Evolutionary conservation across 2,888 invertebrate species (phyloP).

Genomic region (Matsumyia berberina): DNA sequence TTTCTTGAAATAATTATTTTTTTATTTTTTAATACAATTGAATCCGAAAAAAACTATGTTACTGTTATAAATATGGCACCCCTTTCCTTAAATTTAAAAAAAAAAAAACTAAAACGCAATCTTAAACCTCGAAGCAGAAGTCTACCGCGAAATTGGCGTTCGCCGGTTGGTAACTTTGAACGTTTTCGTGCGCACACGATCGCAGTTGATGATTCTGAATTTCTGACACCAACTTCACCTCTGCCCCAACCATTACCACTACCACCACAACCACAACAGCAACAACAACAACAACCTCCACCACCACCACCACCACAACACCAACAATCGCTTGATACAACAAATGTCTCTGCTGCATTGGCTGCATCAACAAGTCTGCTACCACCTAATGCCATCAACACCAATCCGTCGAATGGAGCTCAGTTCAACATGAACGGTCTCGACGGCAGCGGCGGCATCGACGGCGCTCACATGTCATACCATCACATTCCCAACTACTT

Average conservation of each 20-base stretch:
- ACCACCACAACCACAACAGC: conserved; percentile 59
- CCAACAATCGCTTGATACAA: conserved; percentile 74
- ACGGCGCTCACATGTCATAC: conserved; percentile 66
- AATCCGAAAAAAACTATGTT: conserved; percentile 40
- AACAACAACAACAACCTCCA: conserved; percentile 63
- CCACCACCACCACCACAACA: conserved; percentile 72
- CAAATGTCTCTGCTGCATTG: conserved; percentile 81
- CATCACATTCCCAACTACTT: conserved; percentile 78
- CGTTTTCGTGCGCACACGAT: conserved; percentile 83
- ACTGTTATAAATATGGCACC: conserved; percentile 56
- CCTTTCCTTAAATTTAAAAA: conserved; percentile 25
- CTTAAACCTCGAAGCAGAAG: conserved; percentile 78
- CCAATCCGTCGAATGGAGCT: conserved; percentile 81
- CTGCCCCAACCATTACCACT: conserved; percentile 69
- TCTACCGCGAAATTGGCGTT: conserved; percentile 83
- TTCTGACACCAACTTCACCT: conserved; percentile 77
- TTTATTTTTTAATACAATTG: conserved; percentile 32
- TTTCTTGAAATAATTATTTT: conserved; percentile 38
- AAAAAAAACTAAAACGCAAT: conserved; percentile 12
- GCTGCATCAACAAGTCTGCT: conserved; percentile 79
- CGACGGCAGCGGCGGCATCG: conserved; percentile 60
- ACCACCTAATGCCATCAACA: conserved; percentile 71
- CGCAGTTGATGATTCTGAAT: conserved; percentile 83
- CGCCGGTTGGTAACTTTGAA: conserved; percentile 81
- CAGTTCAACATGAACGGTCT: conserved; percentile 80